Conservation (phyloP, 2,113 vertebrate species). For the Barbus barbus region DNA sequence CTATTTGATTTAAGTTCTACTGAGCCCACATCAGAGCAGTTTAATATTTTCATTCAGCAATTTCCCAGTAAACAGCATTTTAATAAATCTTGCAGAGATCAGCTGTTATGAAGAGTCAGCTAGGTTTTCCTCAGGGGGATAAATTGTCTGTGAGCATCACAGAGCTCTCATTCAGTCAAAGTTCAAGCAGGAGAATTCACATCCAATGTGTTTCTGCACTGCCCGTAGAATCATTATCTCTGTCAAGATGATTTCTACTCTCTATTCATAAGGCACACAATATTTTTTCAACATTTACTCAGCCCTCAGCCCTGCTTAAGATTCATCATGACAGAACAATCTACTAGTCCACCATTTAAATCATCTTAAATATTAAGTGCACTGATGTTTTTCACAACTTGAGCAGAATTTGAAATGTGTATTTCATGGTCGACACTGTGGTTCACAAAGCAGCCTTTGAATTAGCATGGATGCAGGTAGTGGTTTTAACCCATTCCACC, state of each 20-base stretch:
- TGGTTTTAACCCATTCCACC: not conserved
- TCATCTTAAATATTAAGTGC: not conserved
- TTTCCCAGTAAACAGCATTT: slow-evolving; percentile 39
- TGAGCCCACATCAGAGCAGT: slow-evolving; percentile 19
- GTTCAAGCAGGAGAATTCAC: slow-evolving; percentile 29
- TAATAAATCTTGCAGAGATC: slow-evolving; percentile 30
- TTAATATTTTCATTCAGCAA: slow-evolving; percentile 42
- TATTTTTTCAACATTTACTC: not conserved
- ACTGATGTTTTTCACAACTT: not conserved
- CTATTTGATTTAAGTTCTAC: slow-evolving; percentile 30
- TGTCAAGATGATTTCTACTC: not conserved
- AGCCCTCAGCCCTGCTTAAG: not conserved
- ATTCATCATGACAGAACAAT: not conserved
- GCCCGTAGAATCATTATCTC: slow-evolving; percentile 19
- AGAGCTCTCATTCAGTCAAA: slow-evolving; percentile 37
- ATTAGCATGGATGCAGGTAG: not conserved
- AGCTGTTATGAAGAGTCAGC: slow-evolving; percentile 41
- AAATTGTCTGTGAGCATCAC: slow-evolving; percentile 39
- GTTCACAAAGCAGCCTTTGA: not conserved
- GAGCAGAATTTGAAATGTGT: not conserved
- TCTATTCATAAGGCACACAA: not conserved
- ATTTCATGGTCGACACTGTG: not conserved
- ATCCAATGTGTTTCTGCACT: slow-evolving; percentile 10
- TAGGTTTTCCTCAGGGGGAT: slow-evolving; percentile 36
- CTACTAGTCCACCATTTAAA: not conserved